A percentile compares a stretch with the other conserved stretches of the same genome.
Evolutionary conservation across 1,140 invertebrate genomes (phyloP).

Genomic region (Homalodisca vitripennis): DNA sequence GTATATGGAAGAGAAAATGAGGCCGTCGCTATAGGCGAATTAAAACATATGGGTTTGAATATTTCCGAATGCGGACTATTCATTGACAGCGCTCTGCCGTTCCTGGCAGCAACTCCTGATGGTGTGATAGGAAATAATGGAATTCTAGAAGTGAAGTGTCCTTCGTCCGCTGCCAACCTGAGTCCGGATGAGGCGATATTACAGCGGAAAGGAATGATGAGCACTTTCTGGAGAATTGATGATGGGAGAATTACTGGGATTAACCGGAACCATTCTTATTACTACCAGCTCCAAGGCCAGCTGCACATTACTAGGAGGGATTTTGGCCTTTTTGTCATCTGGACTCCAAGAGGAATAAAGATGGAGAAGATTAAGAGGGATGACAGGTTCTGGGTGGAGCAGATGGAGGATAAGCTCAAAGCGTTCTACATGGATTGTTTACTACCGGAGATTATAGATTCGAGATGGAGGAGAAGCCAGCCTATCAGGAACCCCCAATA

Average conservation of each 20-base stretch:
- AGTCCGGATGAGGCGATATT: slow-evolving; percentile 37
- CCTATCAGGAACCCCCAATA: slow-evolving; percentile 40
- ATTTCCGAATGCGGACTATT: slow-evolving; percentile 47
- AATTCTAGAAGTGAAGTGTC: slow-evolving; percentile 40
- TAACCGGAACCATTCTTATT: slow-evolving; percentile 28
- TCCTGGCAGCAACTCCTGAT: slow-evolving; percentile 49
- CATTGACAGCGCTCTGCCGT: slow-evolving; percentile 43
- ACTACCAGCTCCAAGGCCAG: slow-evolving; percentile 47
- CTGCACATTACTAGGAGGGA: slow-evolving; percentile 37
- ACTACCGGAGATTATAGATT: slow-evolving; percentile 46
- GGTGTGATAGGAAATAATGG: slow-evolving; percentile 45
- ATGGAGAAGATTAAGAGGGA: slow-evolving; percentile 34
- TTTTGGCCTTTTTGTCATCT: slow-evolving; percentile 40
- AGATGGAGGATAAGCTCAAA: slow-evolving; percentile 34
- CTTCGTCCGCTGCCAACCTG: slow-evolving; percentile 13
- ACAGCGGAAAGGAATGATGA: slow-evolving; percentile 23
- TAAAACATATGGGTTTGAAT: background rate
- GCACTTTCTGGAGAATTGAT: slow-evolving; percentile 34
- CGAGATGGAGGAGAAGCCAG: slow-evolving; percentile 40
- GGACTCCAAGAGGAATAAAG: slow-evolving; percentile 35
- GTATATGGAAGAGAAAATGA: slow-evolving; percentile 25
- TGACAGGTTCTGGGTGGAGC: slow-evolving; percentile 39
- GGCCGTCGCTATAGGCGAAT: background rate
- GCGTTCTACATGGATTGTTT: slow-evolving; percentile 45
- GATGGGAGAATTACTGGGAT: slow-evolving; percentile 40